Evolutionary conservation across 2,113 vertebrate species (phyloP).

Genomic region (Gymnobelideus leadbeateri): DNA sequence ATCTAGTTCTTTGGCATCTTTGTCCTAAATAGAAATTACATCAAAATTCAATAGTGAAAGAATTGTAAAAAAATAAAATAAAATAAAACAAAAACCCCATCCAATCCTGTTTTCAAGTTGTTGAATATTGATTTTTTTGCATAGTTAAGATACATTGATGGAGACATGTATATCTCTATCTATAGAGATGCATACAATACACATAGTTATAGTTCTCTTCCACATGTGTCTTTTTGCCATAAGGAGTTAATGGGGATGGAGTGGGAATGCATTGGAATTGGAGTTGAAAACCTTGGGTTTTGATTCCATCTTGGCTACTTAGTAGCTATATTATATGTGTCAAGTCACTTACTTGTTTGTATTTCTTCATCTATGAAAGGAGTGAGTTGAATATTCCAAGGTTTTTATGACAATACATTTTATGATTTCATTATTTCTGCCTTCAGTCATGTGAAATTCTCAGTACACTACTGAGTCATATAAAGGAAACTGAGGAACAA

Average conservation of each 20-base stretch:
- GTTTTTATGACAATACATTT: not conserved
- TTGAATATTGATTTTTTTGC: not conserved
- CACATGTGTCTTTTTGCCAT: not conserved
- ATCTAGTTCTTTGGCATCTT: slow-evolving; percentile 6
- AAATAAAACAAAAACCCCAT: not conserved
- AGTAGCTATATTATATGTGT: not conserved
- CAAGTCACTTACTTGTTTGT: not conserved
- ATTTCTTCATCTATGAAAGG: not conserved
- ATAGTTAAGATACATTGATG: not conserved
- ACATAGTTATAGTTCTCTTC: not conserved
- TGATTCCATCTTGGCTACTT: not conserved
- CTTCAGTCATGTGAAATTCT: slow-evolving; percentile 1
- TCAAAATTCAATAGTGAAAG: not conserved
- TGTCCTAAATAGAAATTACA: slow-evolving; percentile 8
- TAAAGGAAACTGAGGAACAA: not conserved
- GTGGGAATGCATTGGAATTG: not conserved
- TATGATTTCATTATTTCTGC: not conserved
- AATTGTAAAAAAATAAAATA: not conserved
- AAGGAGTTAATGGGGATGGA: not conserved
- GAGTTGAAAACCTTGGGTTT: not conserved
- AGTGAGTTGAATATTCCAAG: not conserved
- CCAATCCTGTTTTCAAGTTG: not conserved
- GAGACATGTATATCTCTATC: not conserved
- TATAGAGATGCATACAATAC: not conserved
- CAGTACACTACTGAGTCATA: not conserved